Evolutionary conservation across 2,888 invertebrate species (phyloP), one percentile per base, ranked within the genome.

Genomic region (Drosophila neotestacea): DNA sequence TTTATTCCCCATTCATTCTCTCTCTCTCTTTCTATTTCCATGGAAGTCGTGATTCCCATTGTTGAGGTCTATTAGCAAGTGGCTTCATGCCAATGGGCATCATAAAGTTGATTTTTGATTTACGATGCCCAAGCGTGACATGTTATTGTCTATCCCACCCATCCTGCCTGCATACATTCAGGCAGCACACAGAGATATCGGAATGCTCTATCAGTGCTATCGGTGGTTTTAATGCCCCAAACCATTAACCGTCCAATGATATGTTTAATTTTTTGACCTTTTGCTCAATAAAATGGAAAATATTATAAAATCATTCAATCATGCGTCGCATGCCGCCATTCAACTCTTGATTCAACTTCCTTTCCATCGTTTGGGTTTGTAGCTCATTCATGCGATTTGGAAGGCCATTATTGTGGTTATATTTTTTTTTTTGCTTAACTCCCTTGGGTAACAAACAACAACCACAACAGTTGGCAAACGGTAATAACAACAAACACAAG

Each of bases 291-390:
- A 88, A 77, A 88, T 74, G 82, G 64, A 66, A 74, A 88, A 73
- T 70, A 77, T 84, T 88, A 73, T 79, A 73, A 77, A 83, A 85
- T 81, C 85, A 82, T 68, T 82, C 78, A 87, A 84, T 81, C 83
- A 83, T 85, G 82, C 72, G 55, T 41, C 70, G 63, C 74, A 77
- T 68, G 65, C 72, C 81, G 11, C 22, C 59, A 50, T 67, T 42
- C 62, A 46, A 59, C 32, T 61, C 34, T 36, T 27, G 30, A 9
- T 27, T 38, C 9, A 39, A 38, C 42, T 16, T 16, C 34, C 27
- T 36, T 13, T 13, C 38, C 38, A 22, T 48, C 48, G 27, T 13
- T 51, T 39, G 46, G 55, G 56, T 55, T 48, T 74, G 81, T 68
- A 81, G 64, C 51, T 73, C 71, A 83, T 85, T 81, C 85, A 85